Evolutionary conservation across 2,113 vertebrate genomes (phyloP), one percentile per base, ranked within the genome.

Genomic region (Dicerorhinus sumatrensis): DNA sequence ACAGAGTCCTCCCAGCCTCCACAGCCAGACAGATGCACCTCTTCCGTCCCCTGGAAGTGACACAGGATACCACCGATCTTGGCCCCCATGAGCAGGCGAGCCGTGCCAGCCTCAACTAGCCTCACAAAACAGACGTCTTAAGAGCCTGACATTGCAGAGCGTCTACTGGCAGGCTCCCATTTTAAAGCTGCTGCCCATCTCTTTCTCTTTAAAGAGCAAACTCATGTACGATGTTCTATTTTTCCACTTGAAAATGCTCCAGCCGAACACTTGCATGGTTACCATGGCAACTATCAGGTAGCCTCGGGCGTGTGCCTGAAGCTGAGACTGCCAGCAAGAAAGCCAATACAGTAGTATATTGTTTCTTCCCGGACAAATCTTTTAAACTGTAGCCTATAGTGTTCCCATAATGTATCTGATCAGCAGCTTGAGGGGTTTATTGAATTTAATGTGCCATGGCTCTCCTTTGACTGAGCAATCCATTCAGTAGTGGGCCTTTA

Each of bases 221-320:
- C 75, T 96, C 89, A 3, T 76, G 87, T 70, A 56, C 33, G 83
- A 80, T 94, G 60, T 80, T 96, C 96, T 90, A 75, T 92, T 96
- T 97, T 73, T 87, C 80, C 70, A 17, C 81, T 90, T 95, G 97
- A 96, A 97, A 97, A 93, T 56, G 79, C 90, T 94, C 95, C 94
- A 89, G 58, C 80, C 6, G 89, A 97, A 97, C 84, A 97, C 95
- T 97, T 88, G 96, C 83, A 83, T 92, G 89, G 98, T 98, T 97
- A 42, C 98, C 90, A 97, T 97, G 95, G 92, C 65, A 98, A 98
- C 98, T 97, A 97, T 97, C 98, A 98, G 96, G 97, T 96, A 97
- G 91, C 96, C 94, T 94, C 86, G 0, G 0, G 97, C 97, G 94
- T 96, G 84, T 90, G 97, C 97, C 96, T 88, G 95, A 89, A 98